Percentiles rank a stretch among this genome's conserved stretches.
Evolutionary conservation across 2,797 vertebrate species (phyloP).

Genomic region (Sebastolobus alascanus): DNA sequence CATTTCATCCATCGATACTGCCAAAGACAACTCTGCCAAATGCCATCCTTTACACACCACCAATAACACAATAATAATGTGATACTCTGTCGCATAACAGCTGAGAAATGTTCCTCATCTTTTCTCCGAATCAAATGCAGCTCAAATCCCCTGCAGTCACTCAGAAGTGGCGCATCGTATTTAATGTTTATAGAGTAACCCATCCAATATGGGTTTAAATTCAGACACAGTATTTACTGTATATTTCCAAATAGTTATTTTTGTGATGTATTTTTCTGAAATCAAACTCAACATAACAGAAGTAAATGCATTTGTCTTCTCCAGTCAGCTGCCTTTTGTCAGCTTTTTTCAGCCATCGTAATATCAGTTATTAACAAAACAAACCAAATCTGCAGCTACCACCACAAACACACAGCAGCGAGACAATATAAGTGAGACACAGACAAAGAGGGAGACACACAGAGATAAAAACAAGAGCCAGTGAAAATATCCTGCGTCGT

Average conservation of each 20-base stretch:
- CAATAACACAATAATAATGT: conserved; percentile 16
- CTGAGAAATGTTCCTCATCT: background rate
- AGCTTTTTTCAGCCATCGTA: background rate
- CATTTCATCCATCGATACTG: conserved; percentile 31
- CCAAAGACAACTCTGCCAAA: conserved; percentile 10
- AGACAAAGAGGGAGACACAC: background rate
- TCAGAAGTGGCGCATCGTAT: too few relatives aligned
- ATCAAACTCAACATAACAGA: background rate
- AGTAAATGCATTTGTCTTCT: background rate
- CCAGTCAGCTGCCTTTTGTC: background rate
- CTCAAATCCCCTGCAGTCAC: background rate
- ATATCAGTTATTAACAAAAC: background rate
- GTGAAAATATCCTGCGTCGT: conserved; percentile 45
- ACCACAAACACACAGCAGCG: background rate
- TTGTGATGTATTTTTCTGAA: background rate
- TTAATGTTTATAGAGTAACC: too few relatives aligned
- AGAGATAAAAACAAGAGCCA: conserved; percentile 39
- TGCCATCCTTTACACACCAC: background rate
- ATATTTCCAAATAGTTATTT: background rate
- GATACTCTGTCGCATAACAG: conserved; percentile 1
- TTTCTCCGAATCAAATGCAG: background rate
- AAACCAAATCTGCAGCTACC: conserved; percentile 7
- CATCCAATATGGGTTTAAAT: background rate
- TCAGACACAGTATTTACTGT: background rate
- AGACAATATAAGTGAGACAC: conserved; percentile 10